Evolutionary conservation across 2,113 vertebrate genomes (phyloP).

Genomic region (Thalassoma bifasciatum): DNA sequence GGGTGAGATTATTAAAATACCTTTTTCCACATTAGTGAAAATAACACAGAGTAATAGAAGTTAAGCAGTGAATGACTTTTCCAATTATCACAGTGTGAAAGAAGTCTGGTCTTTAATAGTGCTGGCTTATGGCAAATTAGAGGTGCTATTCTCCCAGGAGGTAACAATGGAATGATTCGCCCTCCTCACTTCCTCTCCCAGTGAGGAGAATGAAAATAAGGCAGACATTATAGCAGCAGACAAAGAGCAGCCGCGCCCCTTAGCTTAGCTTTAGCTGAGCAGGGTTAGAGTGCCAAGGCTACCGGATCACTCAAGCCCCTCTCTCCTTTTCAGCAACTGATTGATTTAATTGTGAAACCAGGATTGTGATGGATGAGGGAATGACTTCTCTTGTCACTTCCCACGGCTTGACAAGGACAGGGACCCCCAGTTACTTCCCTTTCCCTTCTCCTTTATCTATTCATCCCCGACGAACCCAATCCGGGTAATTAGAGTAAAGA

Average conservation of each 20-base stretch:
- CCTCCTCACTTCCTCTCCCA: conserved; percentile 52
- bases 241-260: conserved; percentile 81
- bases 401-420: conserved; percentile 83
- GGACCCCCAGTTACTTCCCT: conserved; percentile 58
- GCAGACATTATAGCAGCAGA: conserved; percentile 84
- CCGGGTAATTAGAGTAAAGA: conserved; percentile 84
- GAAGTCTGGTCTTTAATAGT: conserved; percentile 90
- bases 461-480: conserved; percentile 85
- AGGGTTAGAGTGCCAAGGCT: conserved; percentile 71
- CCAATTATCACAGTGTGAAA: conserved; percentile 90
- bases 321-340: conserved; percentile 64
- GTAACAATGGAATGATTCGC: conserved; percentile 75
- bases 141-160: conserved; percentile 84
- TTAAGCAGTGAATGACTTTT: conserved; percentile 86
- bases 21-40: conserved; percentile 68
- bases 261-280: conserved; percentile 75
- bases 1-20: conserved; percentile 72
- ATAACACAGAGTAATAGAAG: conserved; percentile 78
- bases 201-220: conserved; percentile 82
- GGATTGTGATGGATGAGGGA: conserved; percentile 83
- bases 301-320: conserved; percentile 51
- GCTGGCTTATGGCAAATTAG: conserved; percentile 90
- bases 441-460: conserved; percentile 39
- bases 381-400: conserved; percentile 80
- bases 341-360: conserved; percentile 88